Percentiles rank a stretch among this genome's conserved stretches.
These are phyloP conservation scores for Chouioia cunea DNA, from an alignment of 2,888 invertebrate genomes.

Conservation along the genomic window DNA sequence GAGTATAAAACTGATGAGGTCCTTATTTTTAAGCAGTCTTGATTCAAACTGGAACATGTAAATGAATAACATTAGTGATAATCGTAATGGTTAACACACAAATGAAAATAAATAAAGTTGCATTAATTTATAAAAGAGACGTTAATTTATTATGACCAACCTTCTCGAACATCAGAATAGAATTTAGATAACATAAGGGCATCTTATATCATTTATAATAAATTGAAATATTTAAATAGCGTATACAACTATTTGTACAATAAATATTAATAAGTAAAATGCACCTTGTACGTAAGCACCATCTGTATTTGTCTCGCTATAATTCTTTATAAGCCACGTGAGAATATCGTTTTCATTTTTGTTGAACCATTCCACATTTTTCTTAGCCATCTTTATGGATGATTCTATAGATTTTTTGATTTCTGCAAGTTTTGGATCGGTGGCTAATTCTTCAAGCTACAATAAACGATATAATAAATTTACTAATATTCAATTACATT, in stretches of 20 bases:
- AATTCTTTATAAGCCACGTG: not conserved
- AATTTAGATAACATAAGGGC: no score
- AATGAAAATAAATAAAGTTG: slow-evolving; percentile 49
- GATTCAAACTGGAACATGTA: slow-evolving; percentile 34
- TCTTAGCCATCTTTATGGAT: slow-evolving; percentile 40
- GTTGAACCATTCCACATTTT: slow-evolving; percentile 48
- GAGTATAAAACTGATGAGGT: slow-evolving; percentile 21
- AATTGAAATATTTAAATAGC: no score
- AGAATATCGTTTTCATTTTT: not conserved
- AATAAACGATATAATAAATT: slow-evolving; percentile 1
- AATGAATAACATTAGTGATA: slow-evolving; percentile 29
- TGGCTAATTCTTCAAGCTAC: slow-evolving; percentile 50
- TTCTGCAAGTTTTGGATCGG: not conserved
- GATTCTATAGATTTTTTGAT: slow-evolving; percentile 12
- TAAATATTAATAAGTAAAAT: no score
- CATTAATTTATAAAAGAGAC: slow-evolving; percentile 47
- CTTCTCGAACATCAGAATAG: no score
- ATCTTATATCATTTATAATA: no score
- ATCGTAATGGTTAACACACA: slow-evolving; percentile 6
- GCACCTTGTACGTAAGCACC: no score
- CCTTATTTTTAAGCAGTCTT: slow-evolving; percentile 20
- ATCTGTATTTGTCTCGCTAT: not conserved
- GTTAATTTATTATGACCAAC: not conserved
- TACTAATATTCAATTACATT: not conserved
- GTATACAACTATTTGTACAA: no score